Evolutionary conservation across 2,113 vertebrate genomes (phyloP).

Genomic region (Eidolon helvum): DNA sequence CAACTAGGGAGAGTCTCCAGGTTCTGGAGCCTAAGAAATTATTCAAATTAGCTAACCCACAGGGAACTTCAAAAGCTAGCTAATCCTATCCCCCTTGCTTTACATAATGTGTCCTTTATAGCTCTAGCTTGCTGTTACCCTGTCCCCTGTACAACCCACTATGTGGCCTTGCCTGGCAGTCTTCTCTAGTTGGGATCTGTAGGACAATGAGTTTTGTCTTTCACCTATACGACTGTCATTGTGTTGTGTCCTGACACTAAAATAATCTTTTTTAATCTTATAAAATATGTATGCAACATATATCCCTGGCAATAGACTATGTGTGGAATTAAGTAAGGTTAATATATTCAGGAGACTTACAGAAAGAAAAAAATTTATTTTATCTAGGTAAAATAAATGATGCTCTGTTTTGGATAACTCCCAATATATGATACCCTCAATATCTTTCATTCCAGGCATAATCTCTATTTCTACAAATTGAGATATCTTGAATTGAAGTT

Average conservation of each 20-base stretch:
- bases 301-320: neutral
- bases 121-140: neutral
- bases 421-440: neutral
- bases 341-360: neutral
- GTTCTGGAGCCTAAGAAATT: neutral
- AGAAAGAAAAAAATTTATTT: neutral
- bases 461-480: neutral
- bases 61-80: neutral
- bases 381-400: neutral
- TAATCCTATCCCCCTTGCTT: no score
- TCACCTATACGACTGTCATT: neutral
- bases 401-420: neutral
- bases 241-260: neutral
- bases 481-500: neutral
- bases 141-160: neutral
- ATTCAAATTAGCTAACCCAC: neutral
- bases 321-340: neutral
- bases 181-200: neutral
- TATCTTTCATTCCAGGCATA: neutral
- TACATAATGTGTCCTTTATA: fast-evolving
- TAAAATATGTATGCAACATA: neutral
- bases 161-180: neutral
- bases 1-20: neutral
- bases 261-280: neutral
- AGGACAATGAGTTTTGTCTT: neutral